A percentile compares a stretch with the other conserved stretches of the same genome.
Conservation (phyloP, 2,888 invertebrate species). For the Griposia aprilina region DNA sequence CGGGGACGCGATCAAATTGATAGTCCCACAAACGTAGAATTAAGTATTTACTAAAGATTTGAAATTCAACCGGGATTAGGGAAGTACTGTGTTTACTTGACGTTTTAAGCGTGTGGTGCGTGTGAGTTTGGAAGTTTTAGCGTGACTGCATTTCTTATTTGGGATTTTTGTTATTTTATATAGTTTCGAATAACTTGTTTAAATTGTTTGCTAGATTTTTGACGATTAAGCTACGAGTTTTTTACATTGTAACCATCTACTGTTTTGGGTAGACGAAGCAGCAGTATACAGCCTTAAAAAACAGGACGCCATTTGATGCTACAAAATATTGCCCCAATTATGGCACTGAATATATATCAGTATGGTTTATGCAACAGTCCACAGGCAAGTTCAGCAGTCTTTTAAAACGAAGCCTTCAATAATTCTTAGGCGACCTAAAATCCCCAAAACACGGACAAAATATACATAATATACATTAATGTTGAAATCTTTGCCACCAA, state of each 20-base stretch:
- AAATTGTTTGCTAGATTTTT: too few relatives aligned
- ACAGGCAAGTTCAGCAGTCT: too few relatives aligned
- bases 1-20: constrained; percentile 50
- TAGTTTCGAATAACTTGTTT: too few relatives aligned
- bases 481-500: not conserved
- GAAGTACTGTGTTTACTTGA: constrained; percentile 5
- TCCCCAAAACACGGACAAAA: not conserved
- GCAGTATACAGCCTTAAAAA: not conserved
- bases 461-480: not conserved
- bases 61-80: constrained; percentile 47
- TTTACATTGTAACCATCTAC: too few relatives aligned
- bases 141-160: not conserved
- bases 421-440: not conserved
- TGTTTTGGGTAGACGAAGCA: too few relatives aligned
- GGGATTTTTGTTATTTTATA: too few relatives aligned
- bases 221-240: too few relatives aligned
- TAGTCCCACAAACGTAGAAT: constrained; percentile 44
- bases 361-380: not conserved
- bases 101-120: not conserved
- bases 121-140: not conserved
- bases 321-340: not conserved
- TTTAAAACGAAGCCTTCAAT: not conserved
- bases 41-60: constrained; percentile 59
- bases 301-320: not conserved
- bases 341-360: not conserved